Conservation (phyloP, 2,888 invertebrate genomes). For the Labia minor region DNA sequence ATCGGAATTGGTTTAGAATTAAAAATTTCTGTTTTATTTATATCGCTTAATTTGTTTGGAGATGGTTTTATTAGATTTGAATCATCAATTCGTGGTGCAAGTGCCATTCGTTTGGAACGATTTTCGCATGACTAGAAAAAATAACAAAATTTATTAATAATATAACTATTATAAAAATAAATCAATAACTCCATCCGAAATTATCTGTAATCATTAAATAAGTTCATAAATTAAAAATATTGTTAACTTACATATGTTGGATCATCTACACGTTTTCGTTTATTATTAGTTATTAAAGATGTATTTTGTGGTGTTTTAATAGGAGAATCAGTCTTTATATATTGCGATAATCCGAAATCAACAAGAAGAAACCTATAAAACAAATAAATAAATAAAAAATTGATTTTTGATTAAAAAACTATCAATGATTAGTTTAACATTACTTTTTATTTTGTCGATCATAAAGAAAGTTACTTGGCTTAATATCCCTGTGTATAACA, state of each 20-base stretch:
- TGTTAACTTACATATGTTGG: background rate
- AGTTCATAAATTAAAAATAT: too few relatives aligned
- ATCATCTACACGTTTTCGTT: slow-evolving; percentile 20
- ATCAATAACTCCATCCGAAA: too few relatives aligned
- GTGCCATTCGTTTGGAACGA: slow-evolving; percentile 18
- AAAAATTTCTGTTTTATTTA: slow-evolving; percentile 9
- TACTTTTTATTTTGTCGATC: slow-evolving; percentile 56
- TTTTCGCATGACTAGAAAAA: background rate
- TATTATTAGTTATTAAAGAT: slow-evolving; percentile 14
- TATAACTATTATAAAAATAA: background rate
- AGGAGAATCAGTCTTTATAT: slow-evolving; percentile 23
- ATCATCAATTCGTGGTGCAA: slow-evolving; percentile 19
- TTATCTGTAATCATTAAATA: too few relatives aligned
- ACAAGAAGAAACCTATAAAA: slow-evolving; percentile 58
- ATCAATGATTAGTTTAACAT: too few relatives aligned
- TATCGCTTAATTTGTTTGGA: slow-evolving; percentile 23
- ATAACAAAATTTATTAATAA: background rate
- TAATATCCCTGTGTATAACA: slow-evolving; percentile 81
- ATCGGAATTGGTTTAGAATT: slow-evolving; percentile 8
- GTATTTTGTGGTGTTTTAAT: slow-evolving; percentile 8
- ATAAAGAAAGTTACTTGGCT: slow-evolving; percentile 84
- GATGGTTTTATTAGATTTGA: slow-evolving; percentile 33
- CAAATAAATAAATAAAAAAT: slow-evolving; percentile 16
- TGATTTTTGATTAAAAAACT: background rate
- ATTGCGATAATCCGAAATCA: slow-evolving; percentile 82